phyloP scores from a whole-genome alignment of 2,113 vertebrate species.

The Forbesichthys agassizii region DNA sequence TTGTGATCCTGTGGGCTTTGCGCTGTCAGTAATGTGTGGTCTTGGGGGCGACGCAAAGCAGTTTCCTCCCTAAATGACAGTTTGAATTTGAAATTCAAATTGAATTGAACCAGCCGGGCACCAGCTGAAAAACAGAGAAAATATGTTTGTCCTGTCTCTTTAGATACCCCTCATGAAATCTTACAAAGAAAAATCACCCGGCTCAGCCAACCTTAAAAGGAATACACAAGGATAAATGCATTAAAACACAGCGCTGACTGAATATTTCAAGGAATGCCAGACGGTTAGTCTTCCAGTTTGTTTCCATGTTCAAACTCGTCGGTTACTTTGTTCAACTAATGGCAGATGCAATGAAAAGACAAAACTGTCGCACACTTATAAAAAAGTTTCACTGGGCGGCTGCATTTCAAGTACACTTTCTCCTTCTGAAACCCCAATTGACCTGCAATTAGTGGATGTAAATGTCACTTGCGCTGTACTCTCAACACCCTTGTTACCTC shows the following conservation, averaged over 20 bases:
- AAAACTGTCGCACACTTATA: neutral
- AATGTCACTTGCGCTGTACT: conserved; percentile 63
- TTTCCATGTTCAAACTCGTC: conserved; percentile 9
- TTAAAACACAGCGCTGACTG: conserved; percentile 2
- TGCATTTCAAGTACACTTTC: conserved; percentile 26
- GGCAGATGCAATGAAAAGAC: neutral
- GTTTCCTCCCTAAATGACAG: conserved; percentile 26
- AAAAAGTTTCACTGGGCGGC: conserved; percentile 9
- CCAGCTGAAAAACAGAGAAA: conserved; percentile 11
- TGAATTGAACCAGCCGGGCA: conserved; percentile 24
- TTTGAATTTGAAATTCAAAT: conserved; percentile 46
- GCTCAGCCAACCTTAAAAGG: conserved; percentile 16
- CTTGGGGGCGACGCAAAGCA: conserved; percentile 12
- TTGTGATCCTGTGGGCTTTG: neutral
- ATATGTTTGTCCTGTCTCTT: conserved; percentile 15
- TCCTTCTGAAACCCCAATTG: conserved; percentile 38
- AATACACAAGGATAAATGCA: conserved; percentile 8
- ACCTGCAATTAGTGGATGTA: conserved; percentile 59
- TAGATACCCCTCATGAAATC: conserved; percentile 4
- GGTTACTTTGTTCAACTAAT: conserved; percentile 4
- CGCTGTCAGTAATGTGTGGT: conserved; percentile 29
- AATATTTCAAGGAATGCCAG: neutral
- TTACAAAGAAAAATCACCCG: conserved; percentile 2
- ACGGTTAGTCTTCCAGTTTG: neutral
- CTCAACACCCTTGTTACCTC: conserved; percentile 51